Evolutionary conservation across 2,113 vertebrate genomes (phyloP), one percentile per base, ranked within the genome.

Genomic region (Acrocephalus arundinaceus): DNA sequence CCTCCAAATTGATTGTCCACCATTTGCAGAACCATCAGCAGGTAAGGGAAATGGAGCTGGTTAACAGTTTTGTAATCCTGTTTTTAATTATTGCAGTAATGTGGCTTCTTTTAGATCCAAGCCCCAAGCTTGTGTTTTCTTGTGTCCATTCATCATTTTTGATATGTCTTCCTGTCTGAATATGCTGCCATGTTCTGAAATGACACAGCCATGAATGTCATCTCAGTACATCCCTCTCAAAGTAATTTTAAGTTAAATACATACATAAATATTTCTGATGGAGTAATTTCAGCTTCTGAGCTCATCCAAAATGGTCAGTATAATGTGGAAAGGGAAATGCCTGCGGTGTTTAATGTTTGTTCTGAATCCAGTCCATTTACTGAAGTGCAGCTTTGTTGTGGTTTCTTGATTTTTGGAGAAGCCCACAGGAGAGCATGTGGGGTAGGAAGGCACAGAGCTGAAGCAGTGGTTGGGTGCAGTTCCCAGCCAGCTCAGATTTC

Each of bases 1-100:
- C 98, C 52, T 99, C 99, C 49, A 98, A 85, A 67, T 87, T 99
- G 96, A 92, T 99, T 71, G 87, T 97, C 62, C 91, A 98, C 89
- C 94, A 98, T 83, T 83, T 98, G 66, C 97, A 93, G 91, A 95
- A 90, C 25, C 85, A 79, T 81, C 94, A 97, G 21, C 96, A 98
- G 98, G 98, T 99, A 98, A 98, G 97, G 15, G 30, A 92, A 55
- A 19, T 2, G 0, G 15, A 70, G 10, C n/a, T 52, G 27, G 12
- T 65, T 61, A 52, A 27, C 12, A 39, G 18, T 57, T 31, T 68
- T 79, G 45, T 31, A 62, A 30, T 71, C 63, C 7, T 48, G 24
- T 2, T 67, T 87, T 58, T 59, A 30, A 12, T 85, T 35, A 10
- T 45, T 35, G 65, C 25, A 68, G 8, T 59, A n/a, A 59, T 1